Evolutionary conservation across 2,797 vertebrate genomes (phyloP).

Genomic region (Mormyrops attenuatus): DNA sequence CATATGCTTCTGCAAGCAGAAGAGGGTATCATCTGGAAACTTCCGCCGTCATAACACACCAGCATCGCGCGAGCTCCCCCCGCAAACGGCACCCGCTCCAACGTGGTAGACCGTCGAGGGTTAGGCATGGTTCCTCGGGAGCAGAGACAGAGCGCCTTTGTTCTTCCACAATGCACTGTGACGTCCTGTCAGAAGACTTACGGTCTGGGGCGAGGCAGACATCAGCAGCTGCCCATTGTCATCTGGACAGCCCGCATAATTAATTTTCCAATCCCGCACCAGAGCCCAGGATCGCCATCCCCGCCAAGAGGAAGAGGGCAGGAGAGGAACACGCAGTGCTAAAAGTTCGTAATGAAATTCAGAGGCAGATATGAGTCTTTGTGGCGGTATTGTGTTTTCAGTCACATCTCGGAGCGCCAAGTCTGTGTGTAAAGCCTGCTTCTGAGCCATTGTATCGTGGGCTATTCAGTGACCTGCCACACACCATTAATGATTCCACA

Average conservation of each 20-base stretch:
- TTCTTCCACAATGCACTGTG: constrained; percentile 45
- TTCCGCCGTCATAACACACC: not conserved
- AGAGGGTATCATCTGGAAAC: not conserved
- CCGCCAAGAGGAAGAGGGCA: constrained; percentile 43
- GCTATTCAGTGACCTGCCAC: not conserved
- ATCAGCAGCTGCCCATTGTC: constrained; percentile 56
- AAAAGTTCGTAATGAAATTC: constrained; percentile 52
- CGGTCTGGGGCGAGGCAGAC: constrained; percentile 39
- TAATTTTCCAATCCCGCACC: constrained; percentile 52
- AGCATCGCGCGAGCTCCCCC: not conserved
- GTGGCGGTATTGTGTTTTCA: constrained; percentile 45
- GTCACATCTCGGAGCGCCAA: constrained; percentile 41
- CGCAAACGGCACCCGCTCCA: not conserved
- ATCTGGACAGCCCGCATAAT: constrained; percentile 57
- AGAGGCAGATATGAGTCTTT: constrained; percentile 50
- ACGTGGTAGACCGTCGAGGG: not conserved
- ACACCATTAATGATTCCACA: not conserved
- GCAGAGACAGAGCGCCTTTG: constrained; percentile 41
- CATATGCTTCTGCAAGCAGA: not conserved
- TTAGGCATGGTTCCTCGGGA: not conserved
- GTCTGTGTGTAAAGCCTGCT: constrained; percentile 30
- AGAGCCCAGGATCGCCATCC: constrained; percentile 31
- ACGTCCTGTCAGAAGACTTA: constrained; percentile 43
- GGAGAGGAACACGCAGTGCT: constrained; percentile 35
- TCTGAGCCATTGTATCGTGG: not conserved